Percentiles rank a stretch among this genome's conserved stretches.
phyloP scores from a whole-genome alignment of 2,888 invertebrate genomes.

The Epirrita christyi region DNA sequence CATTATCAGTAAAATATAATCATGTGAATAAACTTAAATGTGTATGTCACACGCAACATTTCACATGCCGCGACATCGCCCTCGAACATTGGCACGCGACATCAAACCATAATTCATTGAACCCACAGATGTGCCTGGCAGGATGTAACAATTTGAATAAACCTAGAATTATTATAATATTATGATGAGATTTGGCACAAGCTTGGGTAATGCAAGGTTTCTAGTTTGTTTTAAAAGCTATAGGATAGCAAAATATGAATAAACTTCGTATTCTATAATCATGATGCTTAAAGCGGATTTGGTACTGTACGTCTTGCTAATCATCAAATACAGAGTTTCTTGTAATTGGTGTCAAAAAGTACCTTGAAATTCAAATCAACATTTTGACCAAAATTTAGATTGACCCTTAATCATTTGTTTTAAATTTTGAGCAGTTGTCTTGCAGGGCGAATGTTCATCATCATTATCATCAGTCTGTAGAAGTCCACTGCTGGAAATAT shows the following conservation, averaged over 20 bases:
- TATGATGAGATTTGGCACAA: neutral
- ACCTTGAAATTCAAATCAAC: too few species aligned
- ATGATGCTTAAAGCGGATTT: neutral
- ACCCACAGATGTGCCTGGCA: slow-evolving; percentile 7
- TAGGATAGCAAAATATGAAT: too few species aligned
- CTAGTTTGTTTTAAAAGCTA: neutral
- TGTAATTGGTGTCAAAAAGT: too few species aligned
- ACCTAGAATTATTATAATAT: neutral
- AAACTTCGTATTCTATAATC: neutral
- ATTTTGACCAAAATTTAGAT: too few species aligned
- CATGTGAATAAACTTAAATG: slow-evolving; percentile 25
- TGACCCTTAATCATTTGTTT: too few species aligned
- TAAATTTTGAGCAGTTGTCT: too few species aligned
- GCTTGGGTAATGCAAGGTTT: neutral
- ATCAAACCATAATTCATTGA: slow-evolving; percentile 19
- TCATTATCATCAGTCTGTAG: too few species aligned
- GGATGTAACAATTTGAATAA: neutral
- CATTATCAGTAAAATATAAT: slow-evolving; percentile 22
- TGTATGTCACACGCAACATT: slow-evolving; percentile 30
- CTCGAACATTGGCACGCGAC: slow-evolving; percentile 24
- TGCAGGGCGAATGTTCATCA: too few species aligned
- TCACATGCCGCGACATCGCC: slow-evolving; percentile 22
- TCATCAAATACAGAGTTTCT: too few species aligned
- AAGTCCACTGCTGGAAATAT: too few species aligned
- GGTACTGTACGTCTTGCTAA: neutral